These are phyloP conservation scores for Drosophila athabasca DNA, from an alignment of 1,140 invertebrate species.

Conservation along the genomic window DNA sequence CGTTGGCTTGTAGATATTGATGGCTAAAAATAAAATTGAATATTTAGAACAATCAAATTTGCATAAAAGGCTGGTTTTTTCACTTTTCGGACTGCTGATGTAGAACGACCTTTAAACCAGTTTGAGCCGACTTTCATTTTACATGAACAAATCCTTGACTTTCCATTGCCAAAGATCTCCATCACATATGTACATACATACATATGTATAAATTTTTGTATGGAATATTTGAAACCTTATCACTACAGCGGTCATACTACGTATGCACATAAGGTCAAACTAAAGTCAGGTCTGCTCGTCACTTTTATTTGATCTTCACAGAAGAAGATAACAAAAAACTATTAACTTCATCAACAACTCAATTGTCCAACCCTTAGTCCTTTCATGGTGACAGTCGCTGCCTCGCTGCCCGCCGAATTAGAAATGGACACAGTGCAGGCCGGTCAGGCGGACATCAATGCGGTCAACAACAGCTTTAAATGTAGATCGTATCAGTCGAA, in stretches of 20 bases:
- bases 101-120: constrained; percentile 20
- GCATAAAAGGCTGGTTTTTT: neutral
- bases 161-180: constrained; percentile 4
- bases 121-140: constrained; percentile 40
- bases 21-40: constrained; percentile 87
- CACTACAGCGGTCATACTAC: constrained; percentile 55
- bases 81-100: constrained; percentile 11
- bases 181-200: too few species aligned
- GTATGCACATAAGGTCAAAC: constrained; percentile 54
- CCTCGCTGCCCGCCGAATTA: too few species aligned
- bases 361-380: too few species aligned
- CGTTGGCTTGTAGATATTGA: constrained; percentile 98
- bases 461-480: too few species aligned
- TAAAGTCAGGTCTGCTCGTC: constrained; percentile 59
- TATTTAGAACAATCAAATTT: neutral
- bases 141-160: constrained; percentile 39
- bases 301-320: constrained; percentile 66
- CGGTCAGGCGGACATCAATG: too few species aligned
- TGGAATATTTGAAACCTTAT: constrained; percentile 49
- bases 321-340: constrained; percentile 25
- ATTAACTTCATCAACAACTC: too few species aligned
- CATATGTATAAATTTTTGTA: too few species aligned
- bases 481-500: too few species aligned
- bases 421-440: too few species aligned
- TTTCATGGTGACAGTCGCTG: too few species aligned